A percentile compares a stretch with the other conserved stretches of the same genome.
phyloP scores from a whole-genome alignment of 2,797 vertebrate species.

The Neosalanx taihuensis region DNA sequence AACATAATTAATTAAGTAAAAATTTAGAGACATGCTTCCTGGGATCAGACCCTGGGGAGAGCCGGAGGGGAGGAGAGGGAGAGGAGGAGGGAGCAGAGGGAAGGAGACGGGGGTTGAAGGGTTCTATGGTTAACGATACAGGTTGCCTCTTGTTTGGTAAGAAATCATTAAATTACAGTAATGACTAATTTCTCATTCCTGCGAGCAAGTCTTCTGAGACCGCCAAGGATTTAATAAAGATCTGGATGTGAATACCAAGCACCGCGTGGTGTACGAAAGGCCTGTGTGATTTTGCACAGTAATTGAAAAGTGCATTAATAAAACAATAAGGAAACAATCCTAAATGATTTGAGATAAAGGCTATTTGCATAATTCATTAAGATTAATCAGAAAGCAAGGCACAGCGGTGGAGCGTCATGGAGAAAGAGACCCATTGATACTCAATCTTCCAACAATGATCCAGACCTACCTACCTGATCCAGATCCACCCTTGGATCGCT shows the following conservation, averaged over 20 bases:
- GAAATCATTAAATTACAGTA: conserved; percentile 84
- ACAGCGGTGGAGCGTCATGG: conserved; percentile 61
- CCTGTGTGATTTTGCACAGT: conserved; percentile 74
- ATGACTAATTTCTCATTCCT: conserved; percentile 82
- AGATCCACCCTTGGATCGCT: conserved; percentile 76
- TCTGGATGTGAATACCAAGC: conserved; percentile 75
- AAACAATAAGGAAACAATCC: conserved; percentile 82
- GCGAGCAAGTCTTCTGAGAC: conserved; percentile 70
- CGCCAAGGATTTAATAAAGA: conserved; percentile 79
- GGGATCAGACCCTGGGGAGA: conserved; percentile 66
- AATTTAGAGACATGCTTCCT: conserved; percentile 64
- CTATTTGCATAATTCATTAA: conserved; percentile 84
- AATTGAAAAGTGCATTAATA: conserved; percentile 82
- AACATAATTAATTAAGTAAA: conserved; percentile 77
- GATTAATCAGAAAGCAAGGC: conserved; percentile 80
- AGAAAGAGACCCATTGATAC: conserved; percentile 60
- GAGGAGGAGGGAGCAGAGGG: conserved; percentile 56
- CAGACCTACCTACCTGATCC: conserved; percentile 50
- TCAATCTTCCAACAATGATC: conserved; percentile 73
- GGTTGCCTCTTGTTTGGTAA: conserved; percentile 75
- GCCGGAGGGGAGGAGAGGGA: conserved; percentile 32
- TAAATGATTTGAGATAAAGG: conserved; percentile 81
- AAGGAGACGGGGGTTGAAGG: conserved; percentile 19
- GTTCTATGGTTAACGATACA: conserved; percentile 61
- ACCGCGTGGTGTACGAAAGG: conserved; percentile 55